A percentile compares a stretch with the other conserved stretches of the same genome.
These are phyloP conservation scores for Stomorhina lunata DNA, from an alignment of 2,888 invertebrate genomes.

Conservation along the genomic window DNA sequence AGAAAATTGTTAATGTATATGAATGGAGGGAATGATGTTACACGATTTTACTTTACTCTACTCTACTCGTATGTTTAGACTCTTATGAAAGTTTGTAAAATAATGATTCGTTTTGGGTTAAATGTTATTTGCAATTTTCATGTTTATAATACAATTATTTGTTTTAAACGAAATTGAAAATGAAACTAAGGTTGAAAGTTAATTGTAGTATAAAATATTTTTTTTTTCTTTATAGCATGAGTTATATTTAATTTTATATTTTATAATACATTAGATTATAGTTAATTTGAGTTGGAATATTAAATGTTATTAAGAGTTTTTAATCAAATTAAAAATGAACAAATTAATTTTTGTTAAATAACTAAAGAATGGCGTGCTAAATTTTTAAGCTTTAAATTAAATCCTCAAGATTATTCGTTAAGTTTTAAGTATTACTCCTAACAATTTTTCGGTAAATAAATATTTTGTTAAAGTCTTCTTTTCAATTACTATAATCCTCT, in stretches of 20 bases:
- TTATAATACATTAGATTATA: no score
- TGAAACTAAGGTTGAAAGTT: slow-evolving; percentile 56
- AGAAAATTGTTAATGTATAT: slow-evolving; percentile 19
- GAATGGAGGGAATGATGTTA: background rate
- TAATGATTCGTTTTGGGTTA: slow-evolving; percentile 58
- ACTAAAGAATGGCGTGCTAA: slow-evolving; percentile 32
- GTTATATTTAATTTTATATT: no score
- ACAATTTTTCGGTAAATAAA: background rate
- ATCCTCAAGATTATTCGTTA: background rate
- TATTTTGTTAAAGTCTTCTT: background rate
- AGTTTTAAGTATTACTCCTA: slow-evolving; percentile 21
- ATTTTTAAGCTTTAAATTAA: slow-evolving; percentile 8
- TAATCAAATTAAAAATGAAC: slow-evolving; percentile 54
- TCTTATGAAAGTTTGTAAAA: slow-evolving; percentile 16
- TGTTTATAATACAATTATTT: slow-evolving; percentile 62
- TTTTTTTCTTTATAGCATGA: no score
- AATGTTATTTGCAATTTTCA: slow-evolving; percentile 63
- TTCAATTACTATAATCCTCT: background rate
- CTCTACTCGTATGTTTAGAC: background rate
- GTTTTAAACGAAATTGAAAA: slow-evolving; percentile 59
- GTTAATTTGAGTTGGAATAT: background rate
- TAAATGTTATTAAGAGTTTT: slow-evolving; percentile 19
- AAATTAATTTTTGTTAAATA: background rate
- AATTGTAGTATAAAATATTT: slow-evolving; percentile 46
- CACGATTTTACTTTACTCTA: no score